These are phyloP conservation scores for Eupithecia vulgata DNA, from an alignment of 2,888 invertebrate genomes.

Conservation along the genomic window DNA sequence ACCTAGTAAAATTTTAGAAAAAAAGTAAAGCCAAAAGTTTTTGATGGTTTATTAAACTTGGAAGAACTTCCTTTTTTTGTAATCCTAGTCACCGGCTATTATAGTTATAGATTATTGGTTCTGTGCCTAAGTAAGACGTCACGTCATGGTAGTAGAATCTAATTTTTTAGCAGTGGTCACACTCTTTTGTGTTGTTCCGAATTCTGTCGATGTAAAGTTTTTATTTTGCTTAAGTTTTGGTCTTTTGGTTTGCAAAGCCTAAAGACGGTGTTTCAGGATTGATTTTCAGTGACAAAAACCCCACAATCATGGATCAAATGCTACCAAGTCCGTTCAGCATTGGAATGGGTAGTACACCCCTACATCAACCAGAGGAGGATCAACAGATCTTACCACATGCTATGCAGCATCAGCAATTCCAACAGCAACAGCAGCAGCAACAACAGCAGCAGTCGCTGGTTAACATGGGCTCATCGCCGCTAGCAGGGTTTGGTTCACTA, in stretches of 20 bases:
- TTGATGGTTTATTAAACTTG: too few species aligned
- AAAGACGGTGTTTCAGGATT: neutral
- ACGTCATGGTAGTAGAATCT: too few species aligned
- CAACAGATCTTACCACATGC: slow-evolving; percentile 95
- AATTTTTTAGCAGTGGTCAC: neutral
- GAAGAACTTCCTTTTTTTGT: too few species aligned
- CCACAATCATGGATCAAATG: slow-evolving; percentile 92
- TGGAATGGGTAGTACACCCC: slow-evolving; percentile 94
- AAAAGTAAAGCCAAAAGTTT: too few species aligned
- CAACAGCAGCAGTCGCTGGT: slow-evolving; percentile 85
- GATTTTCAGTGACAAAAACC: slow-evolving; percentile 6
- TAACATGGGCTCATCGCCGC: slow-evolving; percentile 84
- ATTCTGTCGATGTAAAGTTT: neutral
- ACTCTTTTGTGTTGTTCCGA: neutral
- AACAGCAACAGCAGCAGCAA: slow-evolving; percentile 87
- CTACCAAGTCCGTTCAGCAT: slow-evolving; percentile 95
- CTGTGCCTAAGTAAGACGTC: too few species aligned
- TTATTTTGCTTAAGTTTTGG: neutral
- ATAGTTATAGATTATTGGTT: too few species aligned
- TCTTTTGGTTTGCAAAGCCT: neutral
- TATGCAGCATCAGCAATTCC: slow-evolving; percentile 90
- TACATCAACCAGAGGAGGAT: slow-evolving; percentile 96
- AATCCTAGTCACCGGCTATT: too few species aligned
- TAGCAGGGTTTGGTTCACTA: slow-evolving; percentile 85
- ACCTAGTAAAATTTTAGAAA: too few species aligned